Evolutionary conservation across 2,797 vertebrate genomes (phyloP).

Genomic region (Lates japonicus): DNA sequence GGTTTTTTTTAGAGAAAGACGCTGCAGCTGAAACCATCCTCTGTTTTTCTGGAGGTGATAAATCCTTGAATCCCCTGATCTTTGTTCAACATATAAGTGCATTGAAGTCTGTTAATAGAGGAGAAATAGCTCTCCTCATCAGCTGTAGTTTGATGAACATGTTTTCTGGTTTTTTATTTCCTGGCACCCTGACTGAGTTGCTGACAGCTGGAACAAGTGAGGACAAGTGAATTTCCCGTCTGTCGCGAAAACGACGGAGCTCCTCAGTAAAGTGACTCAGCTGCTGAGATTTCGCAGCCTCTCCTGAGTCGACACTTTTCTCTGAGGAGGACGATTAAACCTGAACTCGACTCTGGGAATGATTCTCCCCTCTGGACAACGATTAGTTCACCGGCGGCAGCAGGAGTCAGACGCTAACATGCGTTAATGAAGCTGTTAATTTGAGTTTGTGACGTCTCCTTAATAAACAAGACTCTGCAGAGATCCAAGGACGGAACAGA

Average conservation of each 20-base stretch:
- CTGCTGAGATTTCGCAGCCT: background rate
- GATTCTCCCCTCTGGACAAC: slow-evolving; percentile 29
- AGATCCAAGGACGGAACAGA: slow-evolving; percentile 7
- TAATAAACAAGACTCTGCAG: background rate
- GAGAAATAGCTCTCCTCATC: too few relatives aligned
- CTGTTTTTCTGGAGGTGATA: too few relatives aligned
- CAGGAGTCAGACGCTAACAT: background rate
- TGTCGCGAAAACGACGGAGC: background rate
- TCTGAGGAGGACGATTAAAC: slow-evolving; percentile 5
- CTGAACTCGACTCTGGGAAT: background rate
- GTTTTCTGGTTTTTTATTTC: too few relatives aligned
- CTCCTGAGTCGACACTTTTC: background rate
- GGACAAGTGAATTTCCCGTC: background rate
- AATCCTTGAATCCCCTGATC: too few relatives aligned
- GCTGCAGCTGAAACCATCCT: too few relatives aligned
- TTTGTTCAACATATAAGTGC: too few relatives aligned
- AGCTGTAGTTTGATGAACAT: too few relatives aligned
- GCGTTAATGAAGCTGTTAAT: background rate
- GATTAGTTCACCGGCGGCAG: background rate
- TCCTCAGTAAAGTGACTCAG: slow-evolving; percentile 8
- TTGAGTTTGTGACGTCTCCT: background rate
- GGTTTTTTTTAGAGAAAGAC: background rate
- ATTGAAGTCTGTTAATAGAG: too few relatives aligned
- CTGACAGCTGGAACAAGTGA: background rate
- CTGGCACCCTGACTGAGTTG: background rate